Evolutionary conservation across 2,113 vertebrate species (phyloP).

Genomic region (Balaenoptera acutorostrata): DNA sequence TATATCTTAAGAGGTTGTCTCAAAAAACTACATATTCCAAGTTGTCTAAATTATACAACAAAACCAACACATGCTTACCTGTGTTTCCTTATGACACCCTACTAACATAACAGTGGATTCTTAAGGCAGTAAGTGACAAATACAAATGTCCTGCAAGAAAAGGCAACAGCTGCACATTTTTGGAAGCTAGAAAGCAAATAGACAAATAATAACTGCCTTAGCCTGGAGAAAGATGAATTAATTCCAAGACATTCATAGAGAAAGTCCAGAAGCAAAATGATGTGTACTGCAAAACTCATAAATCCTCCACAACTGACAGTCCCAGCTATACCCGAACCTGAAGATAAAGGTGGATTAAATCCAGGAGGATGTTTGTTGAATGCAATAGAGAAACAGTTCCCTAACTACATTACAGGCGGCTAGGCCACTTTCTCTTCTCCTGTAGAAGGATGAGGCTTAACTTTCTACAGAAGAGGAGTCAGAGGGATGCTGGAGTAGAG

Average conservation of each 20-base stretch:
- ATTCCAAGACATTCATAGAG: not conserved
- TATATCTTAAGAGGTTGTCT: not conserved
- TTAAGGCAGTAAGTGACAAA: constrained; percentile 9
- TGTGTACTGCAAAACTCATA: not conserved
- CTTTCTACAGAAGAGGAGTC: not conserved
- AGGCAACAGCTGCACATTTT: not conserved
- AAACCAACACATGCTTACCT: not conserved
- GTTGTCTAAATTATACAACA: not conserved
- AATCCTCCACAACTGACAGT: not conserved
- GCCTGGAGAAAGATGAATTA: not conserved
- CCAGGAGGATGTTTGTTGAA: not conserved
- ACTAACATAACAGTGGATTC: not conserved
- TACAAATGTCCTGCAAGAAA: not conserved
- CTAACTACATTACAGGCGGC: not conserved
- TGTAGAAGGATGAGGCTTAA: not conserved
- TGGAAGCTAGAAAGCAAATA: not conserved
- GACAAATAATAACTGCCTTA: not conserved
- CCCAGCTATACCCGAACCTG: not conserved
- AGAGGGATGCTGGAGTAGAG: not conserved
- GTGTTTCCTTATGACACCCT: not conserved
- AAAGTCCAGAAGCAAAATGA: not conserved
- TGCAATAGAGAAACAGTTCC: not conserved
- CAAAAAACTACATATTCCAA: not conserved
- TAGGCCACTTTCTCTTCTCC: not conserved
- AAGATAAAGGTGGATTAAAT: not conserved